Base-by-base conservation (phyloP, 2,797 vertebrate species). In the Melanitta fusca region DNA sequence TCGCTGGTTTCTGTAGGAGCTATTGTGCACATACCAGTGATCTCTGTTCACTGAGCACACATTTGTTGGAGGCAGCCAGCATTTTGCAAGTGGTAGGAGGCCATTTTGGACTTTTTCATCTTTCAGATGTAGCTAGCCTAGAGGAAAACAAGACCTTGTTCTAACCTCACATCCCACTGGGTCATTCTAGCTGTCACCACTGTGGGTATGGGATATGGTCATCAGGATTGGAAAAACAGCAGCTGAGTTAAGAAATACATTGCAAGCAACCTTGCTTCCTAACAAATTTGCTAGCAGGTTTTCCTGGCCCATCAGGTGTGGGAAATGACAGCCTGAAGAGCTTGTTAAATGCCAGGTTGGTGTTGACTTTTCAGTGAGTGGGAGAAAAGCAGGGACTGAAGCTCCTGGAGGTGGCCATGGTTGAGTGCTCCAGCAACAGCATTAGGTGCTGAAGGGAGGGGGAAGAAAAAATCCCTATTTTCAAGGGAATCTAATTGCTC, bases 401-500 rank as follows among this genome's bases (percentile, higher is more conserved):
- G 68, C 21, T 94, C 34, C 61, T 71, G 68, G 64, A 68, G 57
- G 27, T 73, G 45, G 54, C 5, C 60, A 57, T 58, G n/a, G 49
- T 10, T 90, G 88, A 80, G 60, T 74, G 91, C 62, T 95, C 54
- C 65, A 79, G 65, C 32, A 73, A 19, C 32, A 38, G 30, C 0
- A 0, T 91, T 66, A 85, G 0, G 0, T 6, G 20, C n/a, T 77
- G 69, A 39, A 78, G 5, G 5, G 5, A 3, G 6, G 4, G 25
- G 4, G 3, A 4, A 8, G 10, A 27, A 27, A 79, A 89, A 91
- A 60, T 3, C 25, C 1, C 3, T 4, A 0, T 85, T 69, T 96
- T 91, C 72, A 82, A 77, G 41, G 28, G 61, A 91, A 79, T 75
- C 34, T 84, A 61, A 84, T 68, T 79, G 56, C 56, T 34, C 60